Percentiles rank a stretch among this genome's conserved stretches.
Conservation (phyloP, 2,113 vertebrate genomes). For the Myrmophylax atrothorax region DNA sequence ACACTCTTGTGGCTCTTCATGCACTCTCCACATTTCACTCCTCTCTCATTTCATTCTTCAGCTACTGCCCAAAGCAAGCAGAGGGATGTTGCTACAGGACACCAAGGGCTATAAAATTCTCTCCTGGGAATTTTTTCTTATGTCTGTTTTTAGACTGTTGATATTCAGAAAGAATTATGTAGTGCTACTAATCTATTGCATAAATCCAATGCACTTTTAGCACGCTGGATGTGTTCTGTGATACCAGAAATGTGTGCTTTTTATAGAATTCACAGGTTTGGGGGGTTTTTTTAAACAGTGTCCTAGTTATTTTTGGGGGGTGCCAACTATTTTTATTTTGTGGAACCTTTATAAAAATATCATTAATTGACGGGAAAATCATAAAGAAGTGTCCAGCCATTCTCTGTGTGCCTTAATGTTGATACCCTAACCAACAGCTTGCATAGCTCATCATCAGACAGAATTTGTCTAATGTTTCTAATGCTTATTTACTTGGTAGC, state of each 20-base stretch:
- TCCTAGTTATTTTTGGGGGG: not conserved
- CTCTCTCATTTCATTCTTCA: not conserved
- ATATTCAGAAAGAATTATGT: not conserved
- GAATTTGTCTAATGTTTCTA: not conserved
- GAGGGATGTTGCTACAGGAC: not conserved
- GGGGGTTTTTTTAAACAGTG: not conserved
- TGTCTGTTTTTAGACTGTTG: not conserved
- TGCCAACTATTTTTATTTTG: not conserved
- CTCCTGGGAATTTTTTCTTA: not conserved
- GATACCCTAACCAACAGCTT: not conserved
- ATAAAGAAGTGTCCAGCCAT: not conserved
- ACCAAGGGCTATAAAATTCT: not conserved
- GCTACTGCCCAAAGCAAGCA: not conserved
- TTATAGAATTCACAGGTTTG: not conserved
- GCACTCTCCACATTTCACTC: not conserved
- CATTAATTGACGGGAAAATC: fast-evolving
- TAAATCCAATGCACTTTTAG: not conserved
- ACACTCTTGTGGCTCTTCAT: not conserved
- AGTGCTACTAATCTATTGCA: not conserved
- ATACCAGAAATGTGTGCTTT: not conserved
- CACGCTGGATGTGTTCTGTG: not conserved
- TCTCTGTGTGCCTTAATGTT: not conserved
- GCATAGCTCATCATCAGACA: not conserved
- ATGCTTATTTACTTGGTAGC: not conserved
- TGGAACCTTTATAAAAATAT: not conserved